Evolutionary conservation across 2,797 vertebrate genomes (phyloP).

Genomic region (Sphaeramia orbicularis): DNA sequence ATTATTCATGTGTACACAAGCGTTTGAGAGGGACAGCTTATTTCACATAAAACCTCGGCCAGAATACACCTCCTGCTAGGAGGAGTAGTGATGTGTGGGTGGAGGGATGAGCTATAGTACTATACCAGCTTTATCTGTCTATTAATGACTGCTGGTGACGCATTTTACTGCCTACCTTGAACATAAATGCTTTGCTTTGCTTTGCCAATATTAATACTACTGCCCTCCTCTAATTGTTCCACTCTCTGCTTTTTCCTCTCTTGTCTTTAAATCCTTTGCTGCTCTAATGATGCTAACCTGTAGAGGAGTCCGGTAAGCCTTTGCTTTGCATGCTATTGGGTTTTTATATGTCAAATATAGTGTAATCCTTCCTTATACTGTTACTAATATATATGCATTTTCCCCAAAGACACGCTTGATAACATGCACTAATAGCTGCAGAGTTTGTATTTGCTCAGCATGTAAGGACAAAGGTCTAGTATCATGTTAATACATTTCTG

Average conservation of each 20-base stretch:
- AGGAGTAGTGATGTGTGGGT: slow-evolving; percentile 6
- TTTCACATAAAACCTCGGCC: slow-evolving; percentile 9
- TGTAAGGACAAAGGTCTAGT: slow-evolving; percentile 1
- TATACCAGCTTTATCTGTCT: not conserved
- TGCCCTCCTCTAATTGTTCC: slow-evolving; percentile 20
- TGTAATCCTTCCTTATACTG: not conserved
- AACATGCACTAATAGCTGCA: not conserved
- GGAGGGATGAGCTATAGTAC: not conserved
- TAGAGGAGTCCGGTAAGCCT: slow-evolving; percentile 98
- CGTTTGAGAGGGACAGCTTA: slow-evolving; percentile 13
- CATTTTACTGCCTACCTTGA: not conserved
- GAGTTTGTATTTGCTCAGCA: not conserved
- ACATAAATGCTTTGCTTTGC: slow-evolving; percentile 27
- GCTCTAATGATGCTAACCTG: slow-evolving; percentile 79
- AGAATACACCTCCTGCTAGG: slow-evolving; percentile 1
- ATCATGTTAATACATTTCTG: not conserved
- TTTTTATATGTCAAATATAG: slow-evolving; percentile 10
- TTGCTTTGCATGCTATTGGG: slow-evolving; percentile 50
- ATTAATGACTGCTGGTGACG: slow-evolving; percentile 6
- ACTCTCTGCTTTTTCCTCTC: slow-evolving; percentile 29
- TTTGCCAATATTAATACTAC: slow-evolving; percentile 1
- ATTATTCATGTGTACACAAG: slow-evolving; percentile 29
- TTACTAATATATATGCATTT: not conserved
- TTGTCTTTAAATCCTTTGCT: slow-evolving; percentile 51
- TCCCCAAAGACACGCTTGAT: not conserved